These are phyloP conservation scores for Melanophora roralis DNA, from an alignment of 2,888 invertebrate species.

Conservation along the genomic window DNA sequence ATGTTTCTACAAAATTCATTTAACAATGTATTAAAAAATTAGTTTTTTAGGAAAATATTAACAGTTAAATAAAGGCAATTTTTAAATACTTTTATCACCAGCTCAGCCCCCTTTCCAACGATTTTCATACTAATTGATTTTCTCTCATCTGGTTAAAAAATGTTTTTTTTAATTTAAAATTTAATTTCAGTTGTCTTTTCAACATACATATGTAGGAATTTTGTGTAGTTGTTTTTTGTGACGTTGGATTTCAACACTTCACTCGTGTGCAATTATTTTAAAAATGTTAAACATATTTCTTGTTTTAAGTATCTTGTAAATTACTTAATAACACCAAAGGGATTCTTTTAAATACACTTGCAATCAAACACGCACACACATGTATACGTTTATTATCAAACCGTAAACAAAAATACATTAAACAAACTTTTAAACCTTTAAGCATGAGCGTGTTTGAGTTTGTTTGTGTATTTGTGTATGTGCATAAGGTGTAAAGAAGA, in stretches of 20 bases:
- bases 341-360: conserved; percentile 21
- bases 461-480: not conserved
- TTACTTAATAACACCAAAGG: conserved; percentile 73
- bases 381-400: conserved; percentile 21
- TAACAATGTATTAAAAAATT: no score
- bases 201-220: no score
- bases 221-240: not conserved
- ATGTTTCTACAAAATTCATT: no score
- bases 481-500: not conserved
- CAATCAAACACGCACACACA: not conserved
- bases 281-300: conserved; percentile 75
- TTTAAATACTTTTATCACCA: no score
- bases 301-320: conserved; percentile 75
- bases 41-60: no score
- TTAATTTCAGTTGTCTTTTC: not conserved
- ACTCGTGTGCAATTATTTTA: conserved; percentile 62
- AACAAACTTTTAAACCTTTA: not conserved
- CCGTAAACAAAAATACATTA: not conserved
- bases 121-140: not conserved
- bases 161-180: not conserved
- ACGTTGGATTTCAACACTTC: conserved; percentile 48
- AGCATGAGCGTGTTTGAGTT: not conserved
- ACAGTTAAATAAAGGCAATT: no score
- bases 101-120: no score
- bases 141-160: not conserved